Conservation (phyloP, 2,797 vertebrate genomes). For the Gephyroberyx darwinii region DNA sequence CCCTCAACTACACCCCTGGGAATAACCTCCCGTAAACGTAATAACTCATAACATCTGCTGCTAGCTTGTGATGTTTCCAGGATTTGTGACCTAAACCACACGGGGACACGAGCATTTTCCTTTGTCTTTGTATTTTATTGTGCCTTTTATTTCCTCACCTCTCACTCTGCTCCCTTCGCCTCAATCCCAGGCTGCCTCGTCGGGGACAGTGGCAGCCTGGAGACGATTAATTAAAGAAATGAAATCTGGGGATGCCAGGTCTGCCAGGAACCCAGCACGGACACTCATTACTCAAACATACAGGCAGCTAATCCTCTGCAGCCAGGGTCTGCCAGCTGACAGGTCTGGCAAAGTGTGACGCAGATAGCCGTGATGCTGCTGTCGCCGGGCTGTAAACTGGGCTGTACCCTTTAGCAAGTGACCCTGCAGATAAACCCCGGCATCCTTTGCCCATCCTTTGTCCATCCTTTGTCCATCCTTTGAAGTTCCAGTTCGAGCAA, state of each 20-base stretch:
- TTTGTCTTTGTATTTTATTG: background rate
- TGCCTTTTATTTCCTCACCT: background rate
- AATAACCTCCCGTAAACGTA: too few species aligned
- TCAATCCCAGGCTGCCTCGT: conserved; percentile 47
- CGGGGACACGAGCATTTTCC: background rate
- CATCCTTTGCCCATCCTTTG: too few species aligned
- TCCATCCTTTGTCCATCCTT: too few species aligned
- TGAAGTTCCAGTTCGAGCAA: background rate
- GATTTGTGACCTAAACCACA: too few species aligned
- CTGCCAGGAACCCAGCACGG: conserved; percentile 41
- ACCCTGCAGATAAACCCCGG: background rate
- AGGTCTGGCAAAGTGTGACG: conserved; percentile 35
- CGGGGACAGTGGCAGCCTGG: conserved; percentile 47
- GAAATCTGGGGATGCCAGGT: conserved; percentile 46
- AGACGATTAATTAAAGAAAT: conserved; percentile 63
- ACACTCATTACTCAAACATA: conserved; percentile 48
- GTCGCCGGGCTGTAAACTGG: background rate
- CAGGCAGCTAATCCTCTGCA: conserved; percentile 52
- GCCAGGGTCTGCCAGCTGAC: conserved; percentile 27
- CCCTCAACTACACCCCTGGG: too few species aligned
- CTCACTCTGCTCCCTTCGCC: conserved; percentile 15
- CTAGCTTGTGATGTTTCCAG: too few species aligned
- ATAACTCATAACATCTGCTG: too few species aligned
- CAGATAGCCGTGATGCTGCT: conserved; percentile 13
- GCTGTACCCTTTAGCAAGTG: background rate